Base-by-base conservation (phyloP, 2,113 vertebrate species). In the Halcyon malimbica region DNA sequence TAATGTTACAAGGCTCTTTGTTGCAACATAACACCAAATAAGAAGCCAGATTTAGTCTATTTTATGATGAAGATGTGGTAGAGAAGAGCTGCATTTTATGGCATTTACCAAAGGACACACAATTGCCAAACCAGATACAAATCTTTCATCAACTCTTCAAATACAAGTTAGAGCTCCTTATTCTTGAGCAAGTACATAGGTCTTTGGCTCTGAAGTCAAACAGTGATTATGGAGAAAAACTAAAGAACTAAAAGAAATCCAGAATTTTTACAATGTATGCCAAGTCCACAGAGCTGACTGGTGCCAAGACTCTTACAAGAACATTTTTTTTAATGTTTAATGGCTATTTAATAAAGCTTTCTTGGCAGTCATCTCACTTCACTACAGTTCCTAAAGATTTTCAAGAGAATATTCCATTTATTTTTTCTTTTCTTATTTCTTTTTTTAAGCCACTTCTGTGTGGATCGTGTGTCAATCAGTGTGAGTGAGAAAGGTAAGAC, bases 291-390 rank as follows among this genome's bases (percentile, higher is more conserved):
- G 90, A 93, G n/a, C 39, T 70, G 64, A 51, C 41, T 89, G 54
- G 54, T 87, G 81, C 71, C 78, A 90, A 95, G 59, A 62, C 28
- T 59, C 39, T 94, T 79, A 70, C 62, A 90, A 89, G 79, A 81
- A 73, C 12, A 60, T 83, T 90, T 54, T 75, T 96, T 77, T 44
- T 87, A 54, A 87, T 88, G 20, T 94, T 84, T 89, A 96, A 90
- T 96, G 57, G 53, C 65, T 68, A 90, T 95, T 97, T 96, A 89
- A 96, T 90, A 93, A 89, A 80, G 37, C 12, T 80, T 81, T 91
- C 56, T 96, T 95, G 94, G 87, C 89, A 89, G 65, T 51, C 83
- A 83, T 15, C 12, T 80, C 25, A 80, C 29, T 91, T 91, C 63
- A 54, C 28, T 69, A 70, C 24, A 70, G 16, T 29, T 94, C 67